Conservation (phyloP, 2,888 invertebrate genomes). For the Cordylochernes scorpioides region DNA sequence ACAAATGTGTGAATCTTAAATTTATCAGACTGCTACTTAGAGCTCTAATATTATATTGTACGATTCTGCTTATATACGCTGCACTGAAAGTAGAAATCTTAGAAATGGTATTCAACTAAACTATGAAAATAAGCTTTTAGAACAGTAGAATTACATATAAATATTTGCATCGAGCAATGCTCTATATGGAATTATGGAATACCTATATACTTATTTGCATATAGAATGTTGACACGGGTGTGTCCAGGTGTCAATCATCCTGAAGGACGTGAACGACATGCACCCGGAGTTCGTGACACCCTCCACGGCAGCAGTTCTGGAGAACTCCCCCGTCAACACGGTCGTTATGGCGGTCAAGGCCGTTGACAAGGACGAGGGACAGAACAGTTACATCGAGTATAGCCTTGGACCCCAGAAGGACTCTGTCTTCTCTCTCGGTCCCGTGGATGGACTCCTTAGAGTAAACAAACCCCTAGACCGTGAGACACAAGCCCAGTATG, state of each 20-base stretch:
- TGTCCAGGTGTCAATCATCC: constrained; percentile 62
- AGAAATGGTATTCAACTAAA: too few species aligned
- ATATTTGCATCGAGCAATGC: too few species aligned
- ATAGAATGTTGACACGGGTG: too few species aligned
- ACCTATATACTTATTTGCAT: too few species aligned
- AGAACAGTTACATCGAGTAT: constrained; percentile 72
- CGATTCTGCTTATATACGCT: too few species aligned
- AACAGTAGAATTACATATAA: too few species aligned
- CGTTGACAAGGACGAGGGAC: constrained; percentile 60
- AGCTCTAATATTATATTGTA: too few species aligned
- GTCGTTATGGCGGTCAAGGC: constrained; percentile 70
- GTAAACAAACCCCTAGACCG: constrained; percentile 64
- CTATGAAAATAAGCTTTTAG: too few species aligned
- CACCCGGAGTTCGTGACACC: constrained; percentile 53
- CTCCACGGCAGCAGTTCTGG: constrained; percentile 46
- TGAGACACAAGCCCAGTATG: constrained; percentile 45
- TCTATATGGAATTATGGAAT: too few species aligned
- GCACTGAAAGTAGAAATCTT: too few species aligned
- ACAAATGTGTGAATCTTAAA: too few species aligned
- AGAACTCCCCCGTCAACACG: constrained; percentile 59
- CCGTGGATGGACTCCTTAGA: constrained; percentile 57
- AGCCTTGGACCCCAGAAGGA: constrained; percentile 20
- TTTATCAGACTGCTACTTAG: too few species aligned
- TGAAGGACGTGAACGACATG: constrained; percentile 76
- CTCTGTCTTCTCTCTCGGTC: constrained; percentile 50